These are phyloP conservation scores for Nomada fabriciana DNA, from an alignment of 2,888 invertebrate species.

Conservation along the genomic window DNA sequence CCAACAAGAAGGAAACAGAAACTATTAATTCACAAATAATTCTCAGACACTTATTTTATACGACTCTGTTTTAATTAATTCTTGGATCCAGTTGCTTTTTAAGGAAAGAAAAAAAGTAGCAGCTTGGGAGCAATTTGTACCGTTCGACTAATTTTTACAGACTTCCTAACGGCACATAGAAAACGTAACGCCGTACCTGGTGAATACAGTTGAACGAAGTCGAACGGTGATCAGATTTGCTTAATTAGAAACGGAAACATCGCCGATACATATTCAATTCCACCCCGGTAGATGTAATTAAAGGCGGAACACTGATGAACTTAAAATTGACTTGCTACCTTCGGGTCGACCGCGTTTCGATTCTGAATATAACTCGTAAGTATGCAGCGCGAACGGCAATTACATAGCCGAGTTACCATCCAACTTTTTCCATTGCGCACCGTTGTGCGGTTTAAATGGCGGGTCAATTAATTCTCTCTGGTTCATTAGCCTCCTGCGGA, in stretches of 20 bases:
- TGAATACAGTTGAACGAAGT: background rate
- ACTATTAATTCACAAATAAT: no score
- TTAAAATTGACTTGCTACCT: slow-evolving; percentile 40
- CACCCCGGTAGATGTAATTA: slow-evolving; percentile 33
- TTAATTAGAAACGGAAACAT: slow-evolving; percentile 56
- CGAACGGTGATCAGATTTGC: slow-evolving; percentile 46
- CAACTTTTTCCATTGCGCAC: slow-evolving; percentile 37
- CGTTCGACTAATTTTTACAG: no score
- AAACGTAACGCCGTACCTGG: slow-evolving; percentile 11
- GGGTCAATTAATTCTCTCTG: slow-evolving; percentile 36
- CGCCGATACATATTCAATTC: slow-evolving; percentile 57
- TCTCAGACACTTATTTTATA: no score
- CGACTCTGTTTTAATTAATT: no score
- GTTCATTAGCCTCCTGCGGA: slow-evolving; percentile 38
- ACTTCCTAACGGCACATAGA: background rate
- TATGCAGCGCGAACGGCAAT: slow-evolving; percentile 42
- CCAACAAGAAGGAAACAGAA: no score
- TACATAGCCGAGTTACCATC: slow-evolving; percentile 35
- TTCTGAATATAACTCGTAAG: slow-evolving; percentile 45
- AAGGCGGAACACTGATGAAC: slow-evolving; percentile 39
- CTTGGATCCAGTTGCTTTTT: no score
- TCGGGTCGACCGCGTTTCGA: slow-evolving; percentile 23
- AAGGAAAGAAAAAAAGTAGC: no score
- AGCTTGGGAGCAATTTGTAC: no score
- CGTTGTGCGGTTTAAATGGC: slow-evolving; percentile 18